These are phyloP conservation scores for Drosophila equinoxialis DNA, from an alignment of 1,140 invertebrate genomes.

Conservation along the genomic window DNA sequence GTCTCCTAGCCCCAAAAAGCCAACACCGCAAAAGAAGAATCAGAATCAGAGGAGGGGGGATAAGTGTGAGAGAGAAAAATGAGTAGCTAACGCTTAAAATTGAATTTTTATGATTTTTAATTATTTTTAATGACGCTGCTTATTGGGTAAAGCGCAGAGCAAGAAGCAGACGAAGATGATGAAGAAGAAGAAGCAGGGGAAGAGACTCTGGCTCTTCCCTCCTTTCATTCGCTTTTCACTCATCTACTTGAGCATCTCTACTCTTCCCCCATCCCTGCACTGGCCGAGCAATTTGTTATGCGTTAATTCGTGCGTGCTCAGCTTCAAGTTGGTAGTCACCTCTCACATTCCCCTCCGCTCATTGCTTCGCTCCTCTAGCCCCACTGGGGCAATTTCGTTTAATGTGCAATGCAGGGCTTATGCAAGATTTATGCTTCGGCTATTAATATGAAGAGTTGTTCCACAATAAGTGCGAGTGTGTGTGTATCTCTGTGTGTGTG, in stretches of 20 bases:
- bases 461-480: background rate
- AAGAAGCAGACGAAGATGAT: too few relatives aligned
- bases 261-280: constrained; percentile 19
- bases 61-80: constrained; percentile 35
- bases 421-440: constrained; percentile 68
- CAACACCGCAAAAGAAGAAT: background rate
- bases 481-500: background rate
- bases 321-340: constrained; percentile 45
- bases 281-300: constrained; percentile 76
- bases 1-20: constrained; percentile 48
- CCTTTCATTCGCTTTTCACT: background rate
- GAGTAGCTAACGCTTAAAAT: constrained; percentile 70
- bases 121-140: constrained; percentile 82
- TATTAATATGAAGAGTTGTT: constrained; percentile 80
- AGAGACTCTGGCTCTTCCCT: constrained; percentile 19
- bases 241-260: background rate
- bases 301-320: constrained; percentile 80
- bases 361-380: background rate
- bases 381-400: constrained; percentile 67
- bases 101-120: constrained; percentile 83
- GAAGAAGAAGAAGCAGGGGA: too few relatives aligned
- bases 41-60: background rate
- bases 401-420: constrained; percentile 78
- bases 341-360: background rate
- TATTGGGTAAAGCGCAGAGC: constrained; percentile 45